phyloP scores from a whole-genome alignment of 2,797 vertebrate species.

The Sciurus carolinensis region DNA sequence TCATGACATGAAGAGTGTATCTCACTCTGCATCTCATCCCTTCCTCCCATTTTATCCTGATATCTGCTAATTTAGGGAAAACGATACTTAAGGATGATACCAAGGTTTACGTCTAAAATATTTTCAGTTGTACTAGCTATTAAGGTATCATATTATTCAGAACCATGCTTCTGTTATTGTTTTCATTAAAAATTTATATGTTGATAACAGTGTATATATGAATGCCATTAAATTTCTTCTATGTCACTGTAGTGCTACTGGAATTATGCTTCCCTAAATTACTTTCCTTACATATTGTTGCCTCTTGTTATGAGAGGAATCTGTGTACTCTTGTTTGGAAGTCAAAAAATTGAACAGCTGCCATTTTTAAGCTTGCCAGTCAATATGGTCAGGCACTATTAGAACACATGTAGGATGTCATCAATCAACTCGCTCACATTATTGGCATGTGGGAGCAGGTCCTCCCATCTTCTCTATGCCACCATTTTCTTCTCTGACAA shows the following conservation, averaged over 20 bases:
- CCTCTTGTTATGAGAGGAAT: neutral
- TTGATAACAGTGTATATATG: neutral
- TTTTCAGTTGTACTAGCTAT: neutral
- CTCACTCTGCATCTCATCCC: neutral
- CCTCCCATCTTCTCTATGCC: neutral
- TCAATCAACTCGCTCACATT: neutral
- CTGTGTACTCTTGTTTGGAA: neutral
- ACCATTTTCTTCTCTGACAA: neutral
- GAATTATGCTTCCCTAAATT: neutral
- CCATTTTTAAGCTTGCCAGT: neutral
- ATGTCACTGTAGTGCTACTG: neutral
- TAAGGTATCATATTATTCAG: neutral
- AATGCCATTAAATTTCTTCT: neutral
- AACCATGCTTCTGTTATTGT: neutral
- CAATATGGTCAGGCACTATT: neutral
- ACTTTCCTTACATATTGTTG: neutral
- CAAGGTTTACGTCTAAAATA: neutral
- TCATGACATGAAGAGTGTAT: neutral
- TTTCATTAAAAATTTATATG: conserved; percentile 25
- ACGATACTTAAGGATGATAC: neutral
- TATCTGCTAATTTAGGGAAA: neutral
- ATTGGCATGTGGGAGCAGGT: neutral
- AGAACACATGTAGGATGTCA: neutral
- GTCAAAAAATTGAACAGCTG: conserved; percentile 12
- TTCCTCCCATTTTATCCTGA: neutral